A percentile compares a stretch with the other conserved stretches of the same genome.
Conservation (phyloP, 2,113 vertebrate species). For the Platysteira castanea region DNA sequence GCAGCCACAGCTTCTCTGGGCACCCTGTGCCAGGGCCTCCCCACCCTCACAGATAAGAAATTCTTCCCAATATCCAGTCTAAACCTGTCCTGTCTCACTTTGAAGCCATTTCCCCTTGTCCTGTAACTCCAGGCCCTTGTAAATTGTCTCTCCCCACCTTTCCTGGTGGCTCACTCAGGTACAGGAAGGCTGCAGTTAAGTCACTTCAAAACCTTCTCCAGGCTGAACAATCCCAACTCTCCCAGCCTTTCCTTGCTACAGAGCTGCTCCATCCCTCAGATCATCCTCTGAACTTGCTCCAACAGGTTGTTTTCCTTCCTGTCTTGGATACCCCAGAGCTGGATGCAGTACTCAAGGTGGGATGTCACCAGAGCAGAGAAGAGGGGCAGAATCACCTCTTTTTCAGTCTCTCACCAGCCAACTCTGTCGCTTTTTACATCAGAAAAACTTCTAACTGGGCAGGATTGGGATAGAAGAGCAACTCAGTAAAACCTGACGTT, state of each 20-base stretch:
- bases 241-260: not conserved
- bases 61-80: not conserved
- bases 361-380: not conserved
- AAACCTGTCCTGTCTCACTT: not conserved
- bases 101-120: not conserved
- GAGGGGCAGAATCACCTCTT: not conserved
- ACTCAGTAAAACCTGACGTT: not conserved
- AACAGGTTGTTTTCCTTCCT: not conserved
- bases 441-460: fast-evolving
- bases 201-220: not conserved
- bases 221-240: fast-evolving
- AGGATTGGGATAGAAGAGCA: not conserved
- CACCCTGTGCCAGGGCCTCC: fast-evolving
- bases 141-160: not conserved
- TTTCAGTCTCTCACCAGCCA: not conserved
- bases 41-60: not conserved
- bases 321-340: not conserved
- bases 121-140: not conserved
- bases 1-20: not conserved
- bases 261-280: not conserved
- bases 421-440: not conserved
- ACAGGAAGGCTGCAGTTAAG: not conserved
- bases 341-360: not conserved
- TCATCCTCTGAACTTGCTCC: not conserved
- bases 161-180: not conserved